A percentile compares a stretch with the other conserved stretches of the same genome.
Conservation (phyloP, 2,797 vertebrate genomes). For the Schizopygopsis malacanthus region DNA sequence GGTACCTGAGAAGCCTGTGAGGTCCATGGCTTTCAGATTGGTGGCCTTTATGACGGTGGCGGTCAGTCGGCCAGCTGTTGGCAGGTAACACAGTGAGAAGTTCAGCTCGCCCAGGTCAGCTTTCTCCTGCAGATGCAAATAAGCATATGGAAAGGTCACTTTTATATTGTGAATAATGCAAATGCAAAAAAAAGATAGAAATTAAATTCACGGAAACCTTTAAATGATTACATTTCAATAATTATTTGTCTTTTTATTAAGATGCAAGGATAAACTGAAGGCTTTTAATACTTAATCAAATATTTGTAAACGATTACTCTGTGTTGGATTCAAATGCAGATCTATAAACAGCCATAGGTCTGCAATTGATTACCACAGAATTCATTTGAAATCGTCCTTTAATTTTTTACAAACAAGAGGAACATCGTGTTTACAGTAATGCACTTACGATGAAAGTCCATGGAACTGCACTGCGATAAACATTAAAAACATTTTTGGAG, state of each 20-base stretch:
- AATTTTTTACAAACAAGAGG: constrained; percentile 6
- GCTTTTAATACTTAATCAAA: neutral
- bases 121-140: constrained; percentile 83
- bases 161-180: neutral
- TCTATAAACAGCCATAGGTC: neutral
- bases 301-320: neutral
- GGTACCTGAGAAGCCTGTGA: constrained; percentile 92
- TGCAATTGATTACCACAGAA: neutral
- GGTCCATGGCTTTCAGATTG: constrained; percentile 96
- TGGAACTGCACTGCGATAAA: neutral
- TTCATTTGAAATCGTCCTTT: neutral
- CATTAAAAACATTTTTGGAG: neutral
- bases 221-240: constrained; percentile 1
- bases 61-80: constrained; percentile 90
- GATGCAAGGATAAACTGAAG: neutral
- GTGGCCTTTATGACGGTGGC: constrained; percentile 92
- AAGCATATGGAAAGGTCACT: neutral
- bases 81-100: constrained; percentile 95
- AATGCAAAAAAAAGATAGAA: neutral
- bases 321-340: neutral
- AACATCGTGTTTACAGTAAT: neutral
- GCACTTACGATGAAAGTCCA: neutral
- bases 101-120: constrained; percentile 95
- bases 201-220: neutral
- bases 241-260: neutral